Percentiles rank a stretch among this genome's conserved stretches.
phyloP scores from a whole-genome alignment of 2,888 invertebrate species.

The Sepiola atlantica region DNA sequence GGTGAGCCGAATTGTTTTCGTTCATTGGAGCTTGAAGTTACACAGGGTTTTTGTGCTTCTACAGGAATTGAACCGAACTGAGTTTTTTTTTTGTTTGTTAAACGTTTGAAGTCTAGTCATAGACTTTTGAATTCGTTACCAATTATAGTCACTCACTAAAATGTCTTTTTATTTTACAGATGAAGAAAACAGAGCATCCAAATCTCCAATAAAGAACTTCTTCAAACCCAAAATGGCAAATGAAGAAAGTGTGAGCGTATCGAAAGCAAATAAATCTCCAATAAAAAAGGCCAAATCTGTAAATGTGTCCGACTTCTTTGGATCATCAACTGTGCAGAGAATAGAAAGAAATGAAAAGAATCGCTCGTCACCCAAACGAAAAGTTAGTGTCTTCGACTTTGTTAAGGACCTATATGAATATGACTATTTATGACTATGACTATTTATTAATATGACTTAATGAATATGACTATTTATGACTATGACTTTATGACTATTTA shows the following conservation, averaged over 20 bases:
- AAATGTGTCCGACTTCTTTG: slow-evolving; percentile 69
- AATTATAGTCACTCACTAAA: too few species aligned
- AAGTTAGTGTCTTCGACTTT: neutral
- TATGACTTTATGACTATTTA: neutral
- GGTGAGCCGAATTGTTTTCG: too few species aligned
- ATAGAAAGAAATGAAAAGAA: slow-evolving; percentile 57
- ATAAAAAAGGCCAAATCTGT: slow-evolving; percentile 55
- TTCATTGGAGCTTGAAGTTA: too few species aligned
- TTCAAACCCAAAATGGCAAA: slow-evolving; percentile 56
- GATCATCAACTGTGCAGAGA: slow-evolving; percentile 61
- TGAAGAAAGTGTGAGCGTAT: slow-evolving; percentile 49
- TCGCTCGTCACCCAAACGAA: neutral
- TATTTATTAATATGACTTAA: neutral
- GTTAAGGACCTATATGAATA: neutral
- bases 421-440: too few species aligned
- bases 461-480: neutral
- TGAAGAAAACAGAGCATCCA: slow-evolving; percentile 57
- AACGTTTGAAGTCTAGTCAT: too few species aligned
- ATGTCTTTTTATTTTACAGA: slow-evolving; percentile 51
- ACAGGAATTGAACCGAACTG: too few species aligned
- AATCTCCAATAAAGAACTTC: slow-evolving; percentile 62
- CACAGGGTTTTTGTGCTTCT: too few species aligned
- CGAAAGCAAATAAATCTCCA: slow-evolving; percentile 50
- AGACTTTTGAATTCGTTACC: too few species aligned
- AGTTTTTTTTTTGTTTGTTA: too few species aligned